Evolutionary conservation across 2,113 vertebrate species (phyloP), one percentile per base, ranked within the genome.

Genomic region (Bambusicola thoracicus): DNA sequence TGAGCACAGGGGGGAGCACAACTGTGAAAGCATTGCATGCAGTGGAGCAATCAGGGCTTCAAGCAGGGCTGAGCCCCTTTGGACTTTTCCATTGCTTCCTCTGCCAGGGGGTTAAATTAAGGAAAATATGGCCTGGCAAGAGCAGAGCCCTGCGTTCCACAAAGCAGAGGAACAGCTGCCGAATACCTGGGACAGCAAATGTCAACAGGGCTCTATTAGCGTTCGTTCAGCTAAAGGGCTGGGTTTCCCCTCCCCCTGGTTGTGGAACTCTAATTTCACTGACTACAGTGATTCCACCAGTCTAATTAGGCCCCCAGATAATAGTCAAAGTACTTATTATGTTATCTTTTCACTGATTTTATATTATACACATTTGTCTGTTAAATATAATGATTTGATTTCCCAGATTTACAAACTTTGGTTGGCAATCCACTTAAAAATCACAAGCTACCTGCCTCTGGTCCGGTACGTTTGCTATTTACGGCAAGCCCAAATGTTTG

Each of bases 271-370:
- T 78, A 90, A 94, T 94, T 94, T 97, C 82, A 94, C 93, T 92
- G 82, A 90, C 87, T 93, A 68, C 76, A 92, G 76, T 85, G 85
- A 94, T 94, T 95, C 90, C 73, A 90, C 76, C 44, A 48, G 82
- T 66, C 76, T 95, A 97, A 97, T 94, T 95, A 96, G 95, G 92
- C 92, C 84, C 91, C 92, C 49, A 95, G 95, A 96, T 95, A 95
- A 94, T 92, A 95, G 90, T 85, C 85, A 94, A 90, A 93, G 93
- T 75, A 97, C 90, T 96, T 94, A 94, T 77, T 95, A 91, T 95
- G 89, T 94, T 96, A 96, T 92, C 93, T 96, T 94, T 94, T 85
- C 87, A 82, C 95, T 85, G 93, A 93, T 93, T 96, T 94, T 92
- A 85, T 96, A 93, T 94, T 93, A 92, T 81, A 93, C 90, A 91